Evolutionary conservation across 2,888 invertebrate genomes (phyloP).

Genomic region (Hedya salicella): DNA sequence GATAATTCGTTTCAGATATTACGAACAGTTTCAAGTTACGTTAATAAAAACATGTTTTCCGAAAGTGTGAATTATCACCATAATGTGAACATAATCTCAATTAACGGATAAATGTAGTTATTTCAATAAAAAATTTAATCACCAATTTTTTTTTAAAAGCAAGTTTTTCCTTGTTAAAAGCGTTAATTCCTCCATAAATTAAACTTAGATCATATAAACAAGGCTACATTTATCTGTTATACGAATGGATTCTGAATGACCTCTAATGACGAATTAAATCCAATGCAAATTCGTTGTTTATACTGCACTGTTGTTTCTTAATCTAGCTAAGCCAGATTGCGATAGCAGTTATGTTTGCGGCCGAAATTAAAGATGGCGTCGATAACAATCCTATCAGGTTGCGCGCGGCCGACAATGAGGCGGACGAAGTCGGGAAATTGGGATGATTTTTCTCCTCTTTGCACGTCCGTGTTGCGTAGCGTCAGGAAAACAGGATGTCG

Average conservation of each 20-base stretch:
- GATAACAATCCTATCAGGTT: conserved; percentile 85
- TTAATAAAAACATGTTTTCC: too few species aligned
- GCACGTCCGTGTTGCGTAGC: conserved; percentile 62
- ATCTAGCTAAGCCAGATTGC: conserved; percentile 41
- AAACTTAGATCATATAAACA: too few species aligned
- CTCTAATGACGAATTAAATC: conserved; percentile 10
- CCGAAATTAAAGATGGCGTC: conserved; percentile 86
- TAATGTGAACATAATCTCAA: too few species aligned
- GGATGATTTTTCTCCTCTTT: conserved; percentile 82
- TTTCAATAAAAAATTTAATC: too few species aligned
- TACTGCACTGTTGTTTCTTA: conserved; percentile 41
- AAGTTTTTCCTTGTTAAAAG: too few species aligned
- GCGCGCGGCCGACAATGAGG: conserved; percentile 72
- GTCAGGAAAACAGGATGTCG: conserved; percentile 51
- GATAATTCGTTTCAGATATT: background rate
- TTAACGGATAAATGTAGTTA: too few species aligned
- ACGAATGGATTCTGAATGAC: background rate
- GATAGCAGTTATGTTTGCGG: conserved; percentile 64
- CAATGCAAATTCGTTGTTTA: conserved; percentile 40
- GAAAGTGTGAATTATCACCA: too few species aligned
- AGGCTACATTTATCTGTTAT: too few species aligned
- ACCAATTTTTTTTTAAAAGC: too few species aligned
- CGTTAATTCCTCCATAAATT: too few species aligned
- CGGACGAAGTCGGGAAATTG: conserved; percentile 74
- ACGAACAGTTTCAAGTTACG: too few species aligned